Evolutionary conservation across 2,888 invertebrate genomes (phyloP).

Genomic region (Pachydiplax longipennis): DNA sequence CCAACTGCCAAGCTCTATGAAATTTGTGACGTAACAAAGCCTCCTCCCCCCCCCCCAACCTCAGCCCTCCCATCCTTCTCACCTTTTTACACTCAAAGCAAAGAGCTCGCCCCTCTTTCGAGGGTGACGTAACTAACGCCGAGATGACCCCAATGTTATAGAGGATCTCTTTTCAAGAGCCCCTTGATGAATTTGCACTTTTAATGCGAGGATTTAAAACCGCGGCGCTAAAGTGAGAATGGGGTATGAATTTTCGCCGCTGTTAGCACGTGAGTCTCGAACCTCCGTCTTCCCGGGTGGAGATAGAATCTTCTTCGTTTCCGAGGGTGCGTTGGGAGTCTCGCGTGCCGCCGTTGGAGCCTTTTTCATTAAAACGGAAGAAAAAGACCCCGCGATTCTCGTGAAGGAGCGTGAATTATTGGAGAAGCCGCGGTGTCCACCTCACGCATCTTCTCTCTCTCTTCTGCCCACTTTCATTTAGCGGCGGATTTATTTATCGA

Average conservation of each 20-base stretch:
- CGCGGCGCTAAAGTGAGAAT: neutral
- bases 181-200: conserved; percentile 38
- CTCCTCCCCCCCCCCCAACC: neutral
- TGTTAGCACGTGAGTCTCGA: neutral
- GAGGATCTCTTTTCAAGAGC: neutral
- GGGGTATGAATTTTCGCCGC: neutral
- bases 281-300: neutral
- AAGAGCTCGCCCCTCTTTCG: neutral
- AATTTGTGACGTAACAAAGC: conserved; percentile 36
- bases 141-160: conserved; percentile 36
- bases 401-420: too few relatives aligned
- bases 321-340: neutral
- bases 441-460: too few relatives aligned
- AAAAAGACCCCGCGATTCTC: too few relatives aligned
- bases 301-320: neutral
- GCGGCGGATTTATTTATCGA: too few relatives aligned
- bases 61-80: neutral
- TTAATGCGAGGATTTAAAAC: neutral
- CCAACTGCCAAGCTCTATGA: conserved; percentile 18
- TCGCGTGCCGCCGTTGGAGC: too few relatives aligned
- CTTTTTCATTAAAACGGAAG: too few relatives aligned
- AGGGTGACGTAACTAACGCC: conserved; percentile 29
- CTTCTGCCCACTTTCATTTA: too few relatives aligned
- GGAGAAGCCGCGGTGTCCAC: too few relatives aligned
- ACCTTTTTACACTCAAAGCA: conserved; percentile 27